phyloP scores from a whole-genome alignment of 2,113 vertebrate species.

The Erythrocebus patas region DNA sequence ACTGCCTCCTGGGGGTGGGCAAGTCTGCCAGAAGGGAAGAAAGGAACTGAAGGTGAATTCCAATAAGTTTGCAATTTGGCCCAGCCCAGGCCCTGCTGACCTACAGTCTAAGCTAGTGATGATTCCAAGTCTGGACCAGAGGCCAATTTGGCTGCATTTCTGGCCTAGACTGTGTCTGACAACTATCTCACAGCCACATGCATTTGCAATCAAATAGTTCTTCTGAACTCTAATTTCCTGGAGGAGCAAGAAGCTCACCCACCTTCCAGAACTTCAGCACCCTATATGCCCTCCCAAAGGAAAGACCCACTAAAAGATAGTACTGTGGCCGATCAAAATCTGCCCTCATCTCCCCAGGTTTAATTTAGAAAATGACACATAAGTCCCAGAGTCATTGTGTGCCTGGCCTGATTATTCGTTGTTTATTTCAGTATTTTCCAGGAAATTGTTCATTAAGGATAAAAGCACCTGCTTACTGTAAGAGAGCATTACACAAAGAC shows the following conservation, averaged over 20 bases:
- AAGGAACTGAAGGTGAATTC: not conserved
- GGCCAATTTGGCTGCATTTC: not conserved
- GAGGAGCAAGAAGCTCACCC: not conserved
- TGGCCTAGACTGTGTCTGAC: not conserved
- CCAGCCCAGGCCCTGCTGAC: not conserved
- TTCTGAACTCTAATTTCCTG: not conserved
- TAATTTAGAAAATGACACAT: slow-evolving; percentile 73
- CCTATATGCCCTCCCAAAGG: not conserved
- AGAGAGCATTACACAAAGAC: slow-evolving; percentile 74
- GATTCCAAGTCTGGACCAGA: slow-evolving; percentile 33
- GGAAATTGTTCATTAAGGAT: slow-evolving; percentile 83
- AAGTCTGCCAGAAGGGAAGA: not conserved
- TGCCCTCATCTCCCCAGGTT: slow-evolving; percentile 46
- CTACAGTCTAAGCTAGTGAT: not conserved
- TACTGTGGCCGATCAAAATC: slow-evolving; percentile 41
- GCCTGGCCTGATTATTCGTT: slow-evolving; percentile 73
- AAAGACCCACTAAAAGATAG: not conserved
- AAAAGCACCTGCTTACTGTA: slow-evolving; percentile 86
- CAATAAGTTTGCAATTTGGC: not conserved
- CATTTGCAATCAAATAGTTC: not conserved
- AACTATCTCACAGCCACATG: not conserved
- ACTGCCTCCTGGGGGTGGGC: not conserved
- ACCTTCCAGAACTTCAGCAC: not conserved
- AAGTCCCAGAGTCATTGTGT: slow-evolving; percentile 43
- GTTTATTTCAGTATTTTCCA: slow-evolving; percentile 81